Percentiles rank a stretch among this genome's conserved stretches.
Evolutionary conservation across 2,113 vertebrate genomes (phyloP).

Genomic region (Tonatia bakeri): DNA sequence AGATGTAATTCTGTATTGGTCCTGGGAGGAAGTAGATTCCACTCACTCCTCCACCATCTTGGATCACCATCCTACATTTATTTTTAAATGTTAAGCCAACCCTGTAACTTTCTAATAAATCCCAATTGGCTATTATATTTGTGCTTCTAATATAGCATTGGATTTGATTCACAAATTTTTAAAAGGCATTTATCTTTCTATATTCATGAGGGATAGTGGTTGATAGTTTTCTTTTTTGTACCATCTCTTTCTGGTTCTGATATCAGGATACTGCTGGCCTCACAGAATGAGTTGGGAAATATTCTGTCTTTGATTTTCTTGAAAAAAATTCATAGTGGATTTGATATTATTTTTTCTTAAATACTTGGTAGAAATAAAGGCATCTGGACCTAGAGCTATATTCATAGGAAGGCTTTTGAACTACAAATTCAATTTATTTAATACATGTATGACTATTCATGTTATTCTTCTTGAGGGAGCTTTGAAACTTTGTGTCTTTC

Average conservation of each 20-base stretch:
- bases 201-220: conserved; percentile 7
- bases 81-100: background rate
- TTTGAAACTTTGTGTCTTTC: background rate
- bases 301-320: background rate
- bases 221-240: background rate
- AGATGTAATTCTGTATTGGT: no score
- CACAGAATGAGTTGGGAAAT: background rate
- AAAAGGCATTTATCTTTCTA: background rate
- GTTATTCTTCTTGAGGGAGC: background rate
- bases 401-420: background rate
- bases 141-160: background rate
- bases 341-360: background rate
- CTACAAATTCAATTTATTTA: background rate
- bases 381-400: background rate
- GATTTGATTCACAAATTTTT: background rate
- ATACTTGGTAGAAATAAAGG: background rate
- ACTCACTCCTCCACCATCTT: no score
- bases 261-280: background rate
- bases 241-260: background rate
- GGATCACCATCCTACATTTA: no score
- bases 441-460: background rate
- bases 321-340: background rate
- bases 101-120: background rate
- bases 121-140: background rate
- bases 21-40: no score